Evolutionary conservation across 2,797 vertebrate species (phyloP).

Genomic region (Dryobates pubescens): DNA sequence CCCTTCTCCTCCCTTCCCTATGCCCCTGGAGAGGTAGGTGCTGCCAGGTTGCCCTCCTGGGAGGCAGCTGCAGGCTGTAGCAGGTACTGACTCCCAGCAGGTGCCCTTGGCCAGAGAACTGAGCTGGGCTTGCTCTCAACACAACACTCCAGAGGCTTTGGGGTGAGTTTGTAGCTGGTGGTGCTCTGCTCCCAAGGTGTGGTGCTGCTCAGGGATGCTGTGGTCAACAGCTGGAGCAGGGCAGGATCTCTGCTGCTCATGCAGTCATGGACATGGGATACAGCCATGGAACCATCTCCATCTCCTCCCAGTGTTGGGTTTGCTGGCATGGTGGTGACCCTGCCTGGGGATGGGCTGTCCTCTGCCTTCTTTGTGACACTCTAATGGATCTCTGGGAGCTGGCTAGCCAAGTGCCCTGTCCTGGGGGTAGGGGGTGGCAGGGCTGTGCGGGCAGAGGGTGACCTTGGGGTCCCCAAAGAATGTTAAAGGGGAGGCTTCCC

Average conservation of each 20-base stretch:
- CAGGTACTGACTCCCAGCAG: neutral
- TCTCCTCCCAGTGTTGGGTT: neutral
- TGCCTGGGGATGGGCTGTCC: neutral
- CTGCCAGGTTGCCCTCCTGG: neutral
- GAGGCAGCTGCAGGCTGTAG: neutral
- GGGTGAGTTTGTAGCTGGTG: neutral
- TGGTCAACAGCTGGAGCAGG: neutral
- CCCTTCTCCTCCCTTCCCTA: too few relatives aligned
- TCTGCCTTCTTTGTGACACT: neutral
- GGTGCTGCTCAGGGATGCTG: neutral
- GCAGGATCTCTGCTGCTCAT: neutral
- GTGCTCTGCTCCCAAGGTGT: too few relatives aligned
- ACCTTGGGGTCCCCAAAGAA: neutral
- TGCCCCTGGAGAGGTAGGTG: fast-evolving
- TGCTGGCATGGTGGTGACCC: neutral
- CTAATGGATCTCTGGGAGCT: neutral
- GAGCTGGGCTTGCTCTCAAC: neutral
- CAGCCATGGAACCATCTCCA: neutral
- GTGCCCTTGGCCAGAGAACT: neutral
- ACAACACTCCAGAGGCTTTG: fast-evolving
- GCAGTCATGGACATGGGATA: neutral
- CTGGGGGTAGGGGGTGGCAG: neutral
- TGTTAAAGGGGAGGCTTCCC: neutral
- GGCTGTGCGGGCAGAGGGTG: neutral
- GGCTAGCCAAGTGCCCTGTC: neutral